Evolutionary conservation across 2,113 vertebrate species (phyloP).

Genomic region (Nothocercus julius): DNA sequence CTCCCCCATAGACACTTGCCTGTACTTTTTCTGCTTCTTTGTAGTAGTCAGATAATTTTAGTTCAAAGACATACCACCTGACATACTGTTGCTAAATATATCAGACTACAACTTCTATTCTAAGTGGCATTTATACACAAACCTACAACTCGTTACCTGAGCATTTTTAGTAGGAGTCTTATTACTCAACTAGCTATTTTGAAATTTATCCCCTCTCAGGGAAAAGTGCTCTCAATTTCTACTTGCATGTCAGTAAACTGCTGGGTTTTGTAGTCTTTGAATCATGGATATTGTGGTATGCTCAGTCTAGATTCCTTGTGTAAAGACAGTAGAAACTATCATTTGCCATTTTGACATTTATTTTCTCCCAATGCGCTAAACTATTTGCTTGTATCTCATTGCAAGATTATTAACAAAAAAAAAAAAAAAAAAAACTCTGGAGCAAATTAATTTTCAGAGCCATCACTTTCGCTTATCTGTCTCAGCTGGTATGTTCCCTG

Average conservation of each 20-base stretch:
- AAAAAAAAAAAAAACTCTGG: neutral
- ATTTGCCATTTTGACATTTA: neutral
- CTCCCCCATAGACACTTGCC: slow-evolving; percentile 3
- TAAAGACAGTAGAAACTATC: neutral
- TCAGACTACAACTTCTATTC: neutral
- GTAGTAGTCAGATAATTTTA: slow-evolving; percentile 24
- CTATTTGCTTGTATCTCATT: neutral
- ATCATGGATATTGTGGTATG: neutral
- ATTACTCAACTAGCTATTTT: neutral
- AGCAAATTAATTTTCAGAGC: neutral
- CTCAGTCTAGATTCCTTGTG: neutral
- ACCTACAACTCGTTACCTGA: neutral
- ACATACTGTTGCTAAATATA: slow-evolving; percentile 17
- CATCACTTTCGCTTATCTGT: neutral
- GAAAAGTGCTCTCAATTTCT: slow-evolving; percentile 23
- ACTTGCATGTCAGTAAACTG: neutral
- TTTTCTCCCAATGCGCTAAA: neutral
- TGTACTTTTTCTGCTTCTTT: slow-evolving; percentile 9
- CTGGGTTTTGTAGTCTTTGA: neutral
- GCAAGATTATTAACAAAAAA: neutral
- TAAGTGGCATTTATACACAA: neutral
- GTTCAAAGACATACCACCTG: slow-evolving; percentile 47
- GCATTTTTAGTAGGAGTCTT: neutral
- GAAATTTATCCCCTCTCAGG: neutral
- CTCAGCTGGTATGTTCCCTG: neutral